A percentile compares a stretch with the other conserved stretches of the same genome.
phyloP scores from a whole-genome alignment of 2,888 invertebrate species.

The Maniola hyperantus region DNA sequence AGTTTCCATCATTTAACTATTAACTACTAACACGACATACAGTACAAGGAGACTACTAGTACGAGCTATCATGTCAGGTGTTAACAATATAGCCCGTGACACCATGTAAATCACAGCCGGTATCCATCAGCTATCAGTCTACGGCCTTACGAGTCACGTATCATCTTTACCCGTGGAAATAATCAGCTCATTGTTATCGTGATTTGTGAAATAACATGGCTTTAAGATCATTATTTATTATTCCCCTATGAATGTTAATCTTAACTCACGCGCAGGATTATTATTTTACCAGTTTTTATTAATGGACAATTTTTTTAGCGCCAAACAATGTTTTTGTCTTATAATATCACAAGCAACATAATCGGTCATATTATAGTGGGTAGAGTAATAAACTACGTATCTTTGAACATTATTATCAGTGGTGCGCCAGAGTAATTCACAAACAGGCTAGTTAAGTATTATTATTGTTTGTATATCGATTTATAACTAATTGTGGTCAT shows the following conservation, averaged over 20 bases:
- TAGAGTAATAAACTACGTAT: no score
- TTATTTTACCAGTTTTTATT: background rate
- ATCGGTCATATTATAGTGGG: no score
- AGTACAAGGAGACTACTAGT: no score
- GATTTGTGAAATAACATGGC: slow-evolving; percentile 3
- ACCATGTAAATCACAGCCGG: slow-evolving; percentile 32
- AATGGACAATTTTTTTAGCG: background rate
- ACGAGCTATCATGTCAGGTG: background rate
- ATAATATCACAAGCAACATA: background rate
- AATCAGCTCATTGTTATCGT: slow-evolving; percentile 17
- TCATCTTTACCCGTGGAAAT: background rate
- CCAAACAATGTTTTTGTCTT: background rate
- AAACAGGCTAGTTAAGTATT: no score
- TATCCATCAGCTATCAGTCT: slow-evolving; percentile 37
- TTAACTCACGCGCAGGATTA: slow-evolving; percentile 3
- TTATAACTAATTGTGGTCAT: no score
- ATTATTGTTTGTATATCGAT: no score
- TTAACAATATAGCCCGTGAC: slow-evolving; percentile 4
- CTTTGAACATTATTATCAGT: no score
- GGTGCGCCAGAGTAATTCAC: no score
- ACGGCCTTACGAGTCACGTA: slow-evolving; percentile 2
- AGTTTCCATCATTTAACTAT: no score
- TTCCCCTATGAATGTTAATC: background rate
- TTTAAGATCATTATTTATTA: slow-evolving; percentile 18
- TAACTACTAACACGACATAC: no score